phyloP scores from a whole-genome alignment of 2,888 invertebrate genomes.

The Scaptomyza tumidula region DNA sequence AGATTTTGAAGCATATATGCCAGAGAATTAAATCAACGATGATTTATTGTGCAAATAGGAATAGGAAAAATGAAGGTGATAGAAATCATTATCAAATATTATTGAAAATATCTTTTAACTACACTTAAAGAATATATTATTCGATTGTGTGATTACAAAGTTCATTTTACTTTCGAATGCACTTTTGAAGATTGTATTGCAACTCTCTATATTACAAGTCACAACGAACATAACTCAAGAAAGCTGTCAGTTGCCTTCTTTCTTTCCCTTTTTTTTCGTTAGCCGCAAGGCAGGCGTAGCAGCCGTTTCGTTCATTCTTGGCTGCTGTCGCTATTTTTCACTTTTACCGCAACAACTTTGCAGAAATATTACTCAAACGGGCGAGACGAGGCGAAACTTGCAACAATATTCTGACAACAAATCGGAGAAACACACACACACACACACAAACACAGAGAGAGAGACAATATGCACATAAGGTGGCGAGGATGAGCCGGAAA shows the following conservation, averaged over 20 bases:
- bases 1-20: neutral
- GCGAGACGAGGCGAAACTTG: neutral
- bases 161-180: no score
- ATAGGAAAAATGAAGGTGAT: neutral
- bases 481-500: conserved; percentile 72
- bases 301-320: conserved; percentile 7
- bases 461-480: conserved; percentile 67
- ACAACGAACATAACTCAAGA: conserved; percentile 48
- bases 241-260: conserved; percentile 33
- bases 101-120: conserved; percentile 14
- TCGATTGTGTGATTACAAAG: no score
- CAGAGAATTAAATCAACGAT: neutral
- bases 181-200: no score
- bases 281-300: conserved; percentile 15
- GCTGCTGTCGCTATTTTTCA: conserved; percentile 70
- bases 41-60: neutral
- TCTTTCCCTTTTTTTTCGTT: neutral
- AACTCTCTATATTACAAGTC: no score
- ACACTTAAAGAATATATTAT: no score
- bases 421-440: conserved; percentile 44
- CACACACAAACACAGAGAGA: neutral
- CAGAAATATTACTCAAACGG: conserved; percentile 72
- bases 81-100: no score
- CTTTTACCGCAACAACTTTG: conserved; percentile 79
- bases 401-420: conserved; percentile 76